Conservation (phyloP, 2,113 vertebrate species). For the Phyllopteryx taeniolatus region DNA sequence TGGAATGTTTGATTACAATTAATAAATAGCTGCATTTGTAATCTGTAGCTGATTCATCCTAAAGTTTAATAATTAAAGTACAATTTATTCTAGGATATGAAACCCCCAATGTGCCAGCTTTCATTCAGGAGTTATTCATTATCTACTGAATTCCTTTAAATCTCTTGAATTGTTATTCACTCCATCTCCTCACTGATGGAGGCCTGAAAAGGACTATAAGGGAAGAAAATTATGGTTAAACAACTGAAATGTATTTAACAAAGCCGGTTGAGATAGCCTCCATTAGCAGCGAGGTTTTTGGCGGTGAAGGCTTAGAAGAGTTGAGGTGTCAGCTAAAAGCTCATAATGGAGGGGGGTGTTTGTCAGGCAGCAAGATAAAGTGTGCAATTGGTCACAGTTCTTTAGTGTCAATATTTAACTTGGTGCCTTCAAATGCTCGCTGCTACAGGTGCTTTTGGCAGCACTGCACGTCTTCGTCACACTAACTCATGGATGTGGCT, state of each 20-base stretch:
- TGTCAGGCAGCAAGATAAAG: constrained; percentile 53
- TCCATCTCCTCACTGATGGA: constrained; percentile 48
- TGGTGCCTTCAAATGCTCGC: constrained; percentile 37
- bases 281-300: constrained; percentile 49
- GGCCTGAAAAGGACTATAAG: constrained; percentile 44
- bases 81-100: constrained; percentile 15
- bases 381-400: constrained; percentile 54
- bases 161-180: constrained; percentile 39
- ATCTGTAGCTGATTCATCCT: not conserved
- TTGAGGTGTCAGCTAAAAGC: constrained; percentile 60
- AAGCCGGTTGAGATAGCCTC: constrained; percentile 45
- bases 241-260: constrained; percentile 55
- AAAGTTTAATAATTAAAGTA: not conserved
- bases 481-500: constrained; percentile 23
- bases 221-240: constrained; percentile 42
- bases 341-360: constrained; percentile 48
- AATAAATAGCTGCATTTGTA: not conserved
- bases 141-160: constrained; percentile 22
- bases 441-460: constrained; percentile 16
- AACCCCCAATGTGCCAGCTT: constrained; percentile 1
- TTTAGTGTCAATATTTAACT: constrained; percentile 45
- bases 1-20: not conserved
- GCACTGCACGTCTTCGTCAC: constrained; percentile 4
- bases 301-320: constrained; percentile 29
- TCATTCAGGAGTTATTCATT: constrained; percentile 26